phyloP scores from a whole-genome alignment of 1,140 invertebrate species.

The Trichonephila clavipes region DNA sequence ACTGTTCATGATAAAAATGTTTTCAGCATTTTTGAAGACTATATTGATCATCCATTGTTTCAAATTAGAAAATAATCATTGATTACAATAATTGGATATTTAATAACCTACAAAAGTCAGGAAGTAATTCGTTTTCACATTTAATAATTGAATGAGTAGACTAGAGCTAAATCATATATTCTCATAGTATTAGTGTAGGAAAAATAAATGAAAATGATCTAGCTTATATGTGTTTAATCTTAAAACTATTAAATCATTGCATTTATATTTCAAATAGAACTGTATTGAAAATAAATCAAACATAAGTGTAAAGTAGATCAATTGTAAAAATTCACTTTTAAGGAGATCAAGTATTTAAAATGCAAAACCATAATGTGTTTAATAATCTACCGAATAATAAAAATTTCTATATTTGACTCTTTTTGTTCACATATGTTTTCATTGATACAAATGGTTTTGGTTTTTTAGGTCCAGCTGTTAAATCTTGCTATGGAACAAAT shows the following conservation, averaged over 20 bases:
- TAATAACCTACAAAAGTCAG: not conserved
- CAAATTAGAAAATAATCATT: not conserved
- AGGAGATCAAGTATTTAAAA: too few species aligned
- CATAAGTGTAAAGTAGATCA: too few species aligned
- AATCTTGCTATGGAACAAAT: not conserved
- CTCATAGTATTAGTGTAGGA: too few species aligned
- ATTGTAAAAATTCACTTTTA: too few species aligned
- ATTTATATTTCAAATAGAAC: not conserved
- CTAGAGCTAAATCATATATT: not conserved
- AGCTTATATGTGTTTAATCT: not conserved
- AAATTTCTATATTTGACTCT: too few species aligned
- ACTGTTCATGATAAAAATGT: too few species aligned
- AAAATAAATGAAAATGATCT: not conserved
- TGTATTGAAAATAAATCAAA: not conserved
- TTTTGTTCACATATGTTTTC: too few species aligned
- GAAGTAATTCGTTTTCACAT: not conserved
- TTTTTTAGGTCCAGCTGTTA: not conserved
- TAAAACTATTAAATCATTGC: not conserved
- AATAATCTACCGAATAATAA: too few species aligned
- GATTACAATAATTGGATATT: not conserved
- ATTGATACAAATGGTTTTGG: too few species aligned
- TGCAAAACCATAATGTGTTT: too few species aligned
- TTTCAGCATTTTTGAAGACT: too few species aligned
- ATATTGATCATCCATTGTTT: too few species aligned
- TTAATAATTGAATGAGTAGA: not conserved